phyloP scores from a whole-genome alignment of 1,140 invertebrate genomes.

The Camponotus floridanus region DNA sequence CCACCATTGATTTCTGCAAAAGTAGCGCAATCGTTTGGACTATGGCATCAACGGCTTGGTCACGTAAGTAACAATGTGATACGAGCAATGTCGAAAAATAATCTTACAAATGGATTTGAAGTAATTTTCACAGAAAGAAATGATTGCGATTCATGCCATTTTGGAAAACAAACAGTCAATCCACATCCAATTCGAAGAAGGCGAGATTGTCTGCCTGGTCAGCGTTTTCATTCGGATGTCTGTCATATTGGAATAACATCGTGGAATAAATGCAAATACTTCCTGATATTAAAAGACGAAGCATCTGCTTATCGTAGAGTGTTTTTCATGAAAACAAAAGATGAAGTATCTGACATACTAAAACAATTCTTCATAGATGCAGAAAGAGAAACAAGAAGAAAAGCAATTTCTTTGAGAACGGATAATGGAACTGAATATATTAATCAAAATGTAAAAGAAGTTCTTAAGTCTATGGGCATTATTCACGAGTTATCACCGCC shows the following conservation, averaged over 20 bases:
- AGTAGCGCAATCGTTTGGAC: neutral
- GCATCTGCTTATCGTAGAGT: slow-evolving; percentile 71
- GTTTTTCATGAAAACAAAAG: slow-evolving; percentile 61
- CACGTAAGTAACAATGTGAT: slow-evolving; percentile 35
- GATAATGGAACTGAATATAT: slow-evolving; percentile 42
- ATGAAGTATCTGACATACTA: neutral
- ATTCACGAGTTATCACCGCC: slow-evolving; percentile 18
- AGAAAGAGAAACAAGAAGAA: slow-evolving; percentile 9
- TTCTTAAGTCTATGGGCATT: slow-evolving; percentile 11
- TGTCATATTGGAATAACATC: slow-evolving; percentile 78
- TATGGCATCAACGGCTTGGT: slow-evolving; percentile 40
- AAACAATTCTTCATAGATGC: slow-evolving; percentile 11
- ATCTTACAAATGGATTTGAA: slow-evolving; percentile 35
- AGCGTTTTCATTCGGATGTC: slow-evolving; percentile 77
- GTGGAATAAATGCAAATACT: slow-evolving; percentile 70
- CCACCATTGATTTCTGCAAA: slow-evolving; percentile 25
- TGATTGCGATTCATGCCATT: slow-evolving; percentile 64
- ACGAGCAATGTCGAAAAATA: slow-evolving; percentile 31
- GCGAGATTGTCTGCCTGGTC: slow-evolving; percentile 20
- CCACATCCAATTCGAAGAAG: slow-evolving; percentile 19
- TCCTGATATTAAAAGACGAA: slow-evolving; percentile 68
- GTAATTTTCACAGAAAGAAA: slow-evolving; percentile 11
- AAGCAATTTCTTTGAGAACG: slow-evolving; percentile 1
- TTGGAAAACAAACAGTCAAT: slow-evolving; percentile 45
- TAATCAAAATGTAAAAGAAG: slow-evolving; percentile 4